Evolutionary conservation across 2,888 invertebrate species (phyloP).

Genomic region (Troides oblongomaculatus): DNA sequence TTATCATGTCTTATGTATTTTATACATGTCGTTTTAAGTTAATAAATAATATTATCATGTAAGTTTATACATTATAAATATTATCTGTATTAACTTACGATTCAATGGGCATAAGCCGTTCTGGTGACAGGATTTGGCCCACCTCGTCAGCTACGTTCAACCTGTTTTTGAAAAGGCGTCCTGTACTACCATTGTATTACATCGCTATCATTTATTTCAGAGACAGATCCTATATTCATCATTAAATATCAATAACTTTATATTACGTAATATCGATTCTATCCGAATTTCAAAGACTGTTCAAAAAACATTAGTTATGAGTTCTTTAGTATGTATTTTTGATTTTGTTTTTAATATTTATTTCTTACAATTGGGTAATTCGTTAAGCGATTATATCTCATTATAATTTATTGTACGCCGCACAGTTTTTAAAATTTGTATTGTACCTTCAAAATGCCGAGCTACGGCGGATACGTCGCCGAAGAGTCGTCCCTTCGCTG

Average conservation of each 20-base stretch:
- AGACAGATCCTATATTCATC: neutral
- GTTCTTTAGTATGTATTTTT: too few relatives aligned
- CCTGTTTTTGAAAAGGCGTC: conserved; percentile 2
- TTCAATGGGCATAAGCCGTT: neutral
- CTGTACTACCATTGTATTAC: neutral
- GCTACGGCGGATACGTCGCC: too few relatives aligned
- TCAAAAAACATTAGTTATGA: too few relatives aligned
- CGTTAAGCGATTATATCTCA: too few relatives aligned
- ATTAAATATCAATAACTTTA: neutral
- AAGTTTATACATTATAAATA: conserved; percentile 1
- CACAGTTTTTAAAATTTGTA: too few relatives aligned
- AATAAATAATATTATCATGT: neutral
- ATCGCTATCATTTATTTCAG: neutral
- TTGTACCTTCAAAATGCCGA: too few relatives aligned
- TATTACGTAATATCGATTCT: neutral
- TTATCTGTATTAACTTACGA: conserved; percentile 4
- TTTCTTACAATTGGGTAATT: too few relatives aligned
- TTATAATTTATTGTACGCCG: too few relatives aligned
- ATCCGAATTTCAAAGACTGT: too few relatives aligned
- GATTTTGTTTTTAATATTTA: too few relatives aligned
- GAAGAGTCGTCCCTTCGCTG: too few relatives aligned
- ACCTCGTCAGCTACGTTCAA: neutral
- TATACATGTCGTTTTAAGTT: neutral
- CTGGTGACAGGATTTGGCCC: neutral
- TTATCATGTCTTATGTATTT: too few relatives aligned